Evolutionary conservation across 2,888 invertebrate genomes (phyloP).

Genomic region (Leucozona laternaria): DNA sequence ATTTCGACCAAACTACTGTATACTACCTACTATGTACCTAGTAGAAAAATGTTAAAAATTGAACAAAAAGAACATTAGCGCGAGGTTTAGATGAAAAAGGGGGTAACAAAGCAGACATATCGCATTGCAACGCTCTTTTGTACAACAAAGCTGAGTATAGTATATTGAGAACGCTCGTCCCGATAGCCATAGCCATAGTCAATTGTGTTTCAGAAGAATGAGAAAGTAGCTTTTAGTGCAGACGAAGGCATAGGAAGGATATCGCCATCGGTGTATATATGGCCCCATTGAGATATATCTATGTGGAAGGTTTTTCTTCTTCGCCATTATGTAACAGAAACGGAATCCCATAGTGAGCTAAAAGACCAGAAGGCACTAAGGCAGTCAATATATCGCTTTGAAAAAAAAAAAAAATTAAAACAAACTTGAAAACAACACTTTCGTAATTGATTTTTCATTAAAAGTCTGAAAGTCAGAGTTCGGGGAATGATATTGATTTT

Average conservation of each 20-base stretch:
- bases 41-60: not conserved
- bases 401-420: not conserved
- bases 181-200: slow-evolving; percentile 25
- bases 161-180: not conserved
- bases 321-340: slow-evolving; percentile 40
- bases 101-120: slow-evolving; percentile 39
- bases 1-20: slow-evolving; percentile 38
- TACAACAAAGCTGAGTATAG: slow-evolving; percentile 4
- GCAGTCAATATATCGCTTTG: slow-evolving; percentile 36
- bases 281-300: not conserved
- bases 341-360: not conserved
- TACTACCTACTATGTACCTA: not conserved
- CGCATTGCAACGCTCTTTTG: slow-evolving; percentile 18
- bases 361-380: slow-evolving; percentile 6
- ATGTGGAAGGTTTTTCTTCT: not conserved
- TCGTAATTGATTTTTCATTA: slow-evolving; percentile 64
- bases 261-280: not conserved
- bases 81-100: not conserved
- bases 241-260: slow-evolving; percentile 3
- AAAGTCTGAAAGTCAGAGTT: not conserved
- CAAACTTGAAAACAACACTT: slow-evolving; percentile 12
- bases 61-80: not conserved
- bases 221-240: slow-evolving; percentile 32
- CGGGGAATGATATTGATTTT: not conserved
- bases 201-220: slow-evolving; percentile 15